These are phyloP conservation scores for Leucoraja ocellata DNA, from an alignment of 2,797 vertebrate species.

Conservation along the genomic window DNA sequence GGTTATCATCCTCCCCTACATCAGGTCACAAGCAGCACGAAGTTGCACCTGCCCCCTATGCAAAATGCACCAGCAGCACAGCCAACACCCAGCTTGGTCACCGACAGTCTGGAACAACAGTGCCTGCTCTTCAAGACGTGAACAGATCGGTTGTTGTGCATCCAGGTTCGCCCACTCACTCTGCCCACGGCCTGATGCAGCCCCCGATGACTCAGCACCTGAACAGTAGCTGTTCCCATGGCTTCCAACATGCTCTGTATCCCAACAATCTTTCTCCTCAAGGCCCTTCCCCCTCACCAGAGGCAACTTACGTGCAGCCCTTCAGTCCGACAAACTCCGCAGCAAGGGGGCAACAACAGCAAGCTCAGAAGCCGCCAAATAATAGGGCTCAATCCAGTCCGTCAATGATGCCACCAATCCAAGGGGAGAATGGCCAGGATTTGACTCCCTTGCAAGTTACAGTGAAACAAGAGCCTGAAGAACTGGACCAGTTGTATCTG, in stretches of 20 bases:
- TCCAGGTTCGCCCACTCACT: slow-evolving; percentile 74
- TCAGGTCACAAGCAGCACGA: slow-evolving; percentile 83
- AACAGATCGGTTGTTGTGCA: slow-evolving; percentile 59
- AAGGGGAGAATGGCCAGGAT: slow-evolving; percentile 73
- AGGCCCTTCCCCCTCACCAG: slow-evolving; percentile 70
- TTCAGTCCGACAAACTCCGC: slow-evolving; percentile 64
- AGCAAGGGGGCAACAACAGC: slow-evolving; percentile 60
- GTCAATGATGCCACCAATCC: slow-evolving; percentile 72
- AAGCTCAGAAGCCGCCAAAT: slow-evolving; percentile 61
- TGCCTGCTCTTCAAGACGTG: slow-evolving; percentile 61
- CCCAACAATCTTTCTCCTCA: slow-evolving; percentile 82
- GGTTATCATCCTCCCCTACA: slow-evolving; percentile 69
- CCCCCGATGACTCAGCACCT: slow-evolving; percentile 80
- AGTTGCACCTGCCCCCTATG: slow-evolving; percentile 73
- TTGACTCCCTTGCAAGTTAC: slow-evolving; percentile 75
- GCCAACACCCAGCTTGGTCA: slow-evolving; percentile 70
- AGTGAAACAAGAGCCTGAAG: slow-evolving; percentile 89
- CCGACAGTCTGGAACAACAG: slow-evolving; percentile 63
- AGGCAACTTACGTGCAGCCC: slow-evolving; percentile 74
- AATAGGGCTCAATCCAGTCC: slow-evolving; percentile 60
- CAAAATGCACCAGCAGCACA: slow-evolving; percentile 71
- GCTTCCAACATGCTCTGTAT: slow-evolving; percentile 74
- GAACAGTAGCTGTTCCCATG: slow-evolving; percentile 67
- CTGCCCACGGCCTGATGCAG: slow-evolving; percentile 72
- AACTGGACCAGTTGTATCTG: slow-evolving; percentile 97